A percentile compares a stretch with the other conserved stretches of the same genome.
These are phyloP conservation scores for Laodelphax striatellus DNA, from an alignment of 1,140 invertebrate genomes.

Conservation along the genomic window DNA sequence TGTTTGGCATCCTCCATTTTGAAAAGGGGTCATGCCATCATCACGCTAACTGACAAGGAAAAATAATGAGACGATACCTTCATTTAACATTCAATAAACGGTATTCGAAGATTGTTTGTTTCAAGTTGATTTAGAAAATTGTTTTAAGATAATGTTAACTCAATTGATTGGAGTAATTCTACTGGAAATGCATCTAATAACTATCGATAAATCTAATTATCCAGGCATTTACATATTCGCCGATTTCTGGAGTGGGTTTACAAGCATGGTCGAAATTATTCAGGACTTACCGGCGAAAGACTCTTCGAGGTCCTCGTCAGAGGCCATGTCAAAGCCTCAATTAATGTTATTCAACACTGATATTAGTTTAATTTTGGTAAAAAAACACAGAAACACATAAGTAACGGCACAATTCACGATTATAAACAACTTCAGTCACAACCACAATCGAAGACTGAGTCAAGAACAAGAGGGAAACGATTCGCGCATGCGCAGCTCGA, in stretches of 20 bases:
- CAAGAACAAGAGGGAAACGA: too few species aligned
- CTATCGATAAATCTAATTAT: background rate
- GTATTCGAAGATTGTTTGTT: background rate
- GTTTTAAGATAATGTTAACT: background rate
- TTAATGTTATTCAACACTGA: background rate
- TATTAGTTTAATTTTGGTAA: too few species aligned
- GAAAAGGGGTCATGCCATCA: constrained; percentile 41
- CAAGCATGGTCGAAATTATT: constrained; percentile 6
- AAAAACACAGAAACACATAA: too few species aligned
- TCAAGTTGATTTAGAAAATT: background rate
- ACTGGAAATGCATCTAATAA: background rate
- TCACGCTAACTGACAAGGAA: constrained; percentile 35
- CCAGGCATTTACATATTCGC: constrained; percentile 5
- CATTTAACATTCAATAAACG: constrained; percentile 8
- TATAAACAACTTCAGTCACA: too few species aligned
- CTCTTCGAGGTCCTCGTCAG: constrained; percentile 64
- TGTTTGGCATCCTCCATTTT: constrained; percentile 60
- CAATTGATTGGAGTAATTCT: background rate
- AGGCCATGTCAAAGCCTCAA: constrained; percentile 43
- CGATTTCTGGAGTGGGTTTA: constrained; percentile 7
- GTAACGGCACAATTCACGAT: too few species aligned
- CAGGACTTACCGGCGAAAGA: constrained; percentile 56
- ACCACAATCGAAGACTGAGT: too few species aligned
- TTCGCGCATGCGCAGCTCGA: too few species aligned
- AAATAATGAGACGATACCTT: constrained; percentile 33